These are phyloP conservation scores for Rotaria sp. DNA, from an alignment of 2,888 invertebrate species.

Conservation along the genomic window DNA sequence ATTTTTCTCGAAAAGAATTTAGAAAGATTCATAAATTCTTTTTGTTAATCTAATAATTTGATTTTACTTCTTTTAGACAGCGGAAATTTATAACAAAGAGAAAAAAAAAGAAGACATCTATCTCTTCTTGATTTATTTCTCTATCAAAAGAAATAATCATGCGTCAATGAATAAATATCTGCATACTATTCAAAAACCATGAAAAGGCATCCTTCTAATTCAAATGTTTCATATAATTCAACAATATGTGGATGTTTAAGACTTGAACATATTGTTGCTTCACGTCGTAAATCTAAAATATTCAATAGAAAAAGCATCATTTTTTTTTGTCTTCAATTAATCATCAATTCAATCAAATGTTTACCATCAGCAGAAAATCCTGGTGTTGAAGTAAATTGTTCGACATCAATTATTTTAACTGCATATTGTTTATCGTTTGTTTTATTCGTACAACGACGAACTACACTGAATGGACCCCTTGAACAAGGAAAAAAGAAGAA, in stretches of 20 bases:
- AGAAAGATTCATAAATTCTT: too few species aligned
- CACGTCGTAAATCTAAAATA: conserved; percentile 82
- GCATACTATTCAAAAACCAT: conserved; percentile 99
- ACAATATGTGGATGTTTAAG: conserved; percentile 97
- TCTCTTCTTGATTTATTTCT: too few species aligned
- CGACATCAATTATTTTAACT: conserved; percentile 94
- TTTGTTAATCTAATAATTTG: too few species aligned
- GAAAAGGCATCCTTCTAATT: conserved; percentile 94
- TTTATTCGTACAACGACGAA: conserved; percentile 84
- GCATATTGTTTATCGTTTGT: conserved; percentile 91
- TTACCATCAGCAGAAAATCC: conserved; percentile 41
- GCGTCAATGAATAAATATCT: conserved; percentile 41
- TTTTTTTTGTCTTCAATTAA: too few species aligned
- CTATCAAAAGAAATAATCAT: neutral
- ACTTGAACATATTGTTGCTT: conserved; percentile 87
- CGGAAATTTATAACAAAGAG: too few species aligned
- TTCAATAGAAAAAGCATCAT: conserved; percentile 37
- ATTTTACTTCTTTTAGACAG: too few species aligned
- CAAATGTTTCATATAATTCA: conserved; percentile 91
- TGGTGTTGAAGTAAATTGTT: conserved; percentile 74
- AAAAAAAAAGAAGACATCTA: too few species aligned
- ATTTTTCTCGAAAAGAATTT: too few species aligned
- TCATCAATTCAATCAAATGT: neutral
- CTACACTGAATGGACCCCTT: conserved; percentile 85
- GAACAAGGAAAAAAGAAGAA: neutral